Percentiles rank a stretch among this genome's conserved stretches.
These are phyloP conservation scores for Drosophila barbarae DNA, from an alignment of 2,888 invertebrate species.

Conservation along the genomic window DNA sequence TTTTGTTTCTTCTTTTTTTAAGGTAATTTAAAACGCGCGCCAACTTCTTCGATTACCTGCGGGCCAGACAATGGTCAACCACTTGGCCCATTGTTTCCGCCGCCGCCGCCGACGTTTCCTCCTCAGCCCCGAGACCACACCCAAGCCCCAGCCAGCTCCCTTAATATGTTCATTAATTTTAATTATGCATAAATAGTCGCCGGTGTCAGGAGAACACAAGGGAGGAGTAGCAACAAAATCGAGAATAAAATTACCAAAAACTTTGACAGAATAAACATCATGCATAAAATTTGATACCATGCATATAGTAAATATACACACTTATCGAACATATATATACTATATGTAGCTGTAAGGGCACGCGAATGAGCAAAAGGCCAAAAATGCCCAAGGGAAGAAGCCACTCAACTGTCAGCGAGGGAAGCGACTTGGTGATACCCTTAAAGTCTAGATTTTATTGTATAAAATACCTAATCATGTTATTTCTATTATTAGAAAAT, in stretches of 20 bases:
- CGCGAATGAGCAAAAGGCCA: conserved; percentile 3
- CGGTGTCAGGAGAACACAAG: conserved; percentile 27
- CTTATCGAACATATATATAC: neutral
- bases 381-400: conserved; percentile 19
- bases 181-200: conserved; percentile 64
- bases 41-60: conserved; percentile 64
- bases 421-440: conserved; percentile 1
- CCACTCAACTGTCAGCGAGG: neutral
- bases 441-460: neutral
- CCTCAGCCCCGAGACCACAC: conserved; percentile 6
- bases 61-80: conserved; percentile 44
- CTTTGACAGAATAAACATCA: conserved; percentile 9
- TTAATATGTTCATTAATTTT: conserved; percentile 69
- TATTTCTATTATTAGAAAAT: neutral
- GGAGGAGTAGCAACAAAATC: conserved; percentile 10
- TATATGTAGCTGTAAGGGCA: conserved; percentile 10
- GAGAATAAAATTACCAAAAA: conserved; percentile 25
- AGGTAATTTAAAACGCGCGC: conserved; percentile 63
- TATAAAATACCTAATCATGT: neutral
- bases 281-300: conserved; percentile 25
- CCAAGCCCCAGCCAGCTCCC: conserved; percentile 13
- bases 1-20: conserved; percentile 5
- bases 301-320: conserved; percentile 1
- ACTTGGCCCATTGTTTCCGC: conserved; percentile 22
- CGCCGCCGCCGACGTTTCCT: neutral